Evolutionary conservation across 37 sponge, comb jelly and placozoan genomes (phyloP).

Genomic region (Beroe forskalii): DNA sequence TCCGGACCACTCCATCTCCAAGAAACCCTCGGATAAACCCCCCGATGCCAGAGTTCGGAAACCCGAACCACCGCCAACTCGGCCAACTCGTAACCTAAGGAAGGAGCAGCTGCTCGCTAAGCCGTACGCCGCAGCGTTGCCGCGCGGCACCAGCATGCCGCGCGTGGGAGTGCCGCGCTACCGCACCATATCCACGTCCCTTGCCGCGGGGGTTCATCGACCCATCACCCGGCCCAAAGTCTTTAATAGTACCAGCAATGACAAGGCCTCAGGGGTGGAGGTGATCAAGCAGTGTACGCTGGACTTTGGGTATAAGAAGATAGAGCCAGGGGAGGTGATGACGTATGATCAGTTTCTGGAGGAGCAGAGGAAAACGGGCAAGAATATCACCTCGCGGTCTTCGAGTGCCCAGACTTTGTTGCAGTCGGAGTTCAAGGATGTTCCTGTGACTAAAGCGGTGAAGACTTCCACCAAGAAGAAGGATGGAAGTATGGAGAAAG

Average conservation of each 20-base stretch:
- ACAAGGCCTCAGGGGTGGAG: conserved; percentile 5
- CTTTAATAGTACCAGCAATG: neutral
- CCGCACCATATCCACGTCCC: neutral
- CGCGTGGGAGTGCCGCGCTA: neutral
- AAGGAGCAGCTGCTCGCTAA: neutral
- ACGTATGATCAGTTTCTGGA: conserved; percentile 33
- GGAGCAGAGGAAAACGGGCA: conserved; percentile 19
- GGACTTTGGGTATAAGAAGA: conserved; percentile 44
- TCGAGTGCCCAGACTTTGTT: neutral
- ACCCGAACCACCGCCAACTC: neutral
- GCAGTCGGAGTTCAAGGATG: neutral
- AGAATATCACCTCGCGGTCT: neutral
- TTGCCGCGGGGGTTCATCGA: neutral
- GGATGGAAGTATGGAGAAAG: neutral
- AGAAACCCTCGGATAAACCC: neutral
- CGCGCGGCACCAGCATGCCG: neutral
- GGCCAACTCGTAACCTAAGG: neutral
- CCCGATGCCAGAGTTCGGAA: neutral
- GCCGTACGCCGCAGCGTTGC: neutral
- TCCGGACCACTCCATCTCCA: neutral
- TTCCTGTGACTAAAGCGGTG: neutral
- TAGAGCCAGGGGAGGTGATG: conserved; percentile 3
- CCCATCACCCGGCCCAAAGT: neutral
- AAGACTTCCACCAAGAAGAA: neutral
- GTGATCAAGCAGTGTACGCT: conserved; percentile 11